A percentile compares a stretch with the other conserved stretches of the same genome.
These are phyloP conservation scores for Botrylloides violaceus DNA, from an alignment of 23 tunicate genomes.

Conservation along the genomic window DNA sequence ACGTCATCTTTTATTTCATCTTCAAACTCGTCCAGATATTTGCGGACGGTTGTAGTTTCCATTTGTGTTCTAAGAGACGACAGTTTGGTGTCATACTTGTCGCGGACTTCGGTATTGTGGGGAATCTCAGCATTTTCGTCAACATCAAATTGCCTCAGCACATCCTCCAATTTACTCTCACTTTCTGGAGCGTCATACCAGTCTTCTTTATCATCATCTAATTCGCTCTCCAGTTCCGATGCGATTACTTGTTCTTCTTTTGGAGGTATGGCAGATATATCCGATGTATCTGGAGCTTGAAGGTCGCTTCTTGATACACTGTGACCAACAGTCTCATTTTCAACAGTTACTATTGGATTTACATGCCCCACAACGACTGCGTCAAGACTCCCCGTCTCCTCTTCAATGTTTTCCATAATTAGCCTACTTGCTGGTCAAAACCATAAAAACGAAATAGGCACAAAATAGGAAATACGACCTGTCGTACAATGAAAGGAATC, in stretches of 20 bases:
- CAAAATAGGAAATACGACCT: too few species aligned
- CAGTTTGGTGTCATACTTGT: slow-evolving; percentile 9
- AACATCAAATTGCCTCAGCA: slow-evolving; percentile 34
- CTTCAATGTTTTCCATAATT: not conserved
- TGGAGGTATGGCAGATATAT: not conserved
- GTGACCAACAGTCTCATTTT: not conserved
- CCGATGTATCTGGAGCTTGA: not conserved
- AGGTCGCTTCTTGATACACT: too few species aligned
- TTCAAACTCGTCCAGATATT: slow-evolving; percentile 77
- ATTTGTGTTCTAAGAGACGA: slow-evolving; percentile 46
- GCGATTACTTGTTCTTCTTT: not conserved
- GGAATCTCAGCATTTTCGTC: slow-evolving; percentile 17
- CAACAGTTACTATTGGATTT: not conserved
- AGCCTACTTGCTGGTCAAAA: too few species aligned
- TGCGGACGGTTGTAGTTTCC: slow-evolving; percentile 30
- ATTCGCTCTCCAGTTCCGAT: slow-evolving; percentile 1
- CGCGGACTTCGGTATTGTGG: slow-evolving; percentile 16
- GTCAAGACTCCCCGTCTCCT: not conserved
- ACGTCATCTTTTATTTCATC: slow-evolving; percentile 66
- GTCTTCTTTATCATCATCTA: slow-evolving; percentile 23
- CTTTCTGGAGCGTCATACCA: slow-evolving; percentile 68
- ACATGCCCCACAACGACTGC: not conserved
- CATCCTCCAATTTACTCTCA: slow-evolving; percentile 26
- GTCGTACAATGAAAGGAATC: too few species aligned
- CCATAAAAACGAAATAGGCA: too few species aligned